phyloP scores from a whole-genome alignment of 1,140 invertebrate genomes.

The Hylaeus volcanicus region DNA sequence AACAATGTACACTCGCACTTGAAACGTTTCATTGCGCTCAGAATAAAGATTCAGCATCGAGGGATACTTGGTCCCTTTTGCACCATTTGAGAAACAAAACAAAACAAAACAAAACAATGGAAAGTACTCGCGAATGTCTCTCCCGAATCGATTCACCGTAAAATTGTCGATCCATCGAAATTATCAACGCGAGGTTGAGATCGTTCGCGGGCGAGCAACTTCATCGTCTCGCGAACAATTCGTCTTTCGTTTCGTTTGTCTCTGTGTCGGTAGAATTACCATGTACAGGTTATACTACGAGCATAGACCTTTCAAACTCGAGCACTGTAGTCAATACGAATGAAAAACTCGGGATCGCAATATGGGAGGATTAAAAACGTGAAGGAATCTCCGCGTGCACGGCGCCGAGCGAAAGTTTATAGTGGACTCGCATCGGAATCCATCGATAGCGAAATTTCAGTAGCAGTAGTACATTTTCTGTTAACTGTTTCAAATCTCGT shows the following conservation, averaged over 20 bases:
- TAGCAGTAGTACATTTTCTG: not conserved
- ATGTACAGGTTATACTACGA: constrained; percentile 29
- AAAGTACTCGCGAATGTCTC: not conserved
- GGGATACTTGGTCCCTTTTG: not conserved
- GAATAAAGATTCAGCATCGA: constrained; percentile 2
- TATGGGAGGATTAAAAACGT: not conserved
- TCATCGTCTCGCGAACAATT: not conserved
- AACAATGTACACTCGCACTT: constrained; percentile 1
- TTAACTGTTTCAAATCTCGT: not conserved
- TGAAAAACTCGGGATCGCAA: constrained; percentile 18
- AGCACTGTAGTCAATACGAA: constrained; percentile 27
- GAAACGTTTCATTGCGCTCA: constrained; percentile 36
- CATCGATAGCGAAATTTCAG: not conserved
- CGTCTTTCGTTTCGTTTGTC: constrained; percentile 19
- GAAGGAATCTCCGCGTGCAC: constrained; percentile 31
- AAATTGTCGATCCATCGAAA: not conserved
- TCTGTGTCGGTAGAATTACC: constrained; percentile 8
- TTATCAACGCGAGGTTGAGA: too few species aligned
- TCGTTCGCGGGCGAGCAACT: not conserved
- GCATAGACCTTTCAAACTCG: not conserved
- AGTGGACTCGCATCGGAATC: constrained; percentile 3
- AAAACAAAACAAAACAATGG: not conserved
- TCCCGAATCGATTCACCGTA: too few species aligned
- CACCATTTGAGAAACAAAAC: not conserved
- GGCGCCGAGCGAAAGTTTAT: constrained; percentile 49